These are phyloP conservation scores for Agrypnia vestita DNA, from an alignment of 1,140 invertebrate genomes.

Conservation along the genomic window DNA sequence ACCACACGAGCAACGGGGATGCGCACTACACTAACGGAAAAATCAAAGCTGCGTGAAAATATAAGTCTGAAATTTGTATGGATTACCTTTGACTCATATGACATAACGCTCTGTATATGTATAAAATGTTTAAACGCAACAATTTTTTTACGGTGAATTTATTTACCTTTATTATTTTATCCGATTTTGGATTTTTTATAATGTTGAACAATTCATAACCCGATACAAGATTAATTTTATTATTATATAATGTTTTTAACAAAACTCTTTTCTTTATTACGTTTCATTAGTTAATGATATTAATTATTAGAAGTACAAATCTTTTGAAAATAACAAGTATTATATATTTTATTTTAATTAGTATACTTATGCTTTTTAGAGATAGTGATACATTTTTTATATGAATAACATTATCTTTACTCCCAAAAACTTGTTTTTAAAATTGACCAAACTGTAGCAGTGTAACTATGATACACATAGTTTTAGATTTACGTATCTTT, in stretches of 20 bases:
- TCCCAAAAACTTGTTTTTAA: conserved; percentile 7
- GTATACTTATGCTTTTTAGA: conserved; percentile 1
- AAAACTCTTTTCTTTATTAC: conserved; percentile 12
- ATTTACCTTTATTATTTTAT: background rate
- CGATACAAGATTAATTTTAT: conserved; percentile 1
- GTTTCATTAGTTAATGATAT: conserved; percentile 28
- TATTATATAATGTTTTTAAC: conserved; percentile 5
- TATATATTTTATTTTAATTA: conserved; percentile 20
- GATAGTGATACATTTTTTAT: conserved; percentile 4
- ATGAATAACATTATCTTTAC: background rate
- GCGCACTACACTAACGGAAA: conserved; percentile 55
- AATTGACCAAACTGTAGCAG: conserved; percentile 22
- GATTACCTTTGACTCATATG: background rate
- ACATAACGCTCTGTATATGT: background rate
- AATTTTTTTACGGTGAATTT: conserved; percentile 16
- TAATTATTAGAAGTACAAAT: conserved; percentile 42
- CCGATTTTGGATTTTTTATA: background rate
- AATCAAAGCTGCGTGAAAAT: conserved; percentile 45
- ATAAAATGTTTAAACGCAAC: conserved; percentile 17
- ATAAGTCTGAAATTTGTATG: conserved; percentile 33
- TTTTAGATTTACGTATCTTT: background rate
- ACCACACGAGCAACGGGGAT: conserved; percentile 46
- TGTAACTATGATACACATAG: conserved; percentile 10
- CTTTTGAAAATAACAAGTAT: conserved; percentile 33
- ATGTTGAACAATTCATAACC: conserved; percentile 23